Evolutionary conservation across 2,888 invertebrate species (phyloP).

Genomic region (Eledone cirrhosa): DNA sequence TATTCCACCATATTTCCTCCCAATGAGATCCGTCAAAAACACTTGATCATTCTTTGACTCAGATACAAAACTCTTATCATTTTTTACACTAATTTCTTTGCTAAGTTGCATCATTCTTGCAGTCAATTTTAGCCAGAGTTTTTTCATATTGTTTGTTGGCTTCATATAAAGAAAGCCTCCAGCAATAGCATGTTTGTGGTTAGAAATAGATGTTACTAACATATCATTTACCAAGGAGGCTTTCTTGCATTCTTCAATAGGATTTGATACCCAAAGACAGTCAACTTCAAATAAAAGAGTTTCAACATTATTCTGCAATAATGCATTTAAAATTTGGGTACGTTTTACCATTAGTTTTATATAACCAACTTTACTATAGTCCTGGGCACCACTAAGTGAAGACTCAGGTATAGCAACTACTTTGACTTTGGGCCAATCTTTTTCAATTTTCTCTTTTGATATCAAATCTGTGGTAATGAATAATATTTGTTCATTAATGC

Average conservation of each 20-base stretch:
- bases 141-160: constrained; percentile 40
- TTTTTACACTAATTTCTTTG: constrained; percentile 36
- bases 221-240: constrained; percentile 39
- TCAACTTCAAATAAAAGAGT: constrained; percentile 53
- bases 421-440: constrained; percentile 46
- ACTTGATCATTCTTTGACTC: constrained; percentile 49
- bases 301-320: constrained; percentile 41
- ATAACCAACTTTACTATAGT: constrained; percentile 50
- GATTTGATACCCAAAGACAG: constrained; percentile 51
- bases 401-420: constrained; percentile 38
- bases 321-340: constrained; percentile 40
- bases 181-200: constrained; percentile 37
- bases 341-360: constrained; percentile 47
- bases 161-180: constrained; percentile 49
- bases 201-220: constrained; percentile 41
- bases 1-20: constrained; percentile 37
- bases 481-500: constrained; percentile 45
- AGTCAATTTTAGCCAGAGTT: constrained; percentile 45
- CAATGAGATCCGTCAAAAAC: constrained; percentile 42
- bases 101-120: constrained; percentile 39
- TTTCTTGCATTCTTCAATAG: constrained; percentile 40
- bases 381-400: constrained; percentile 40
- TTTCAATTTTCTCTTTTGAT: constrained; percentile 40
- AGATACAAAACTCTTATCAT: constrained; percentile 37
- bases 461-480: constrained; percentile 46